Evolutionary conservation across 1,140 invertebrate genomes (phyloP).

Genomic region (Drosophila mayri): DNA sequence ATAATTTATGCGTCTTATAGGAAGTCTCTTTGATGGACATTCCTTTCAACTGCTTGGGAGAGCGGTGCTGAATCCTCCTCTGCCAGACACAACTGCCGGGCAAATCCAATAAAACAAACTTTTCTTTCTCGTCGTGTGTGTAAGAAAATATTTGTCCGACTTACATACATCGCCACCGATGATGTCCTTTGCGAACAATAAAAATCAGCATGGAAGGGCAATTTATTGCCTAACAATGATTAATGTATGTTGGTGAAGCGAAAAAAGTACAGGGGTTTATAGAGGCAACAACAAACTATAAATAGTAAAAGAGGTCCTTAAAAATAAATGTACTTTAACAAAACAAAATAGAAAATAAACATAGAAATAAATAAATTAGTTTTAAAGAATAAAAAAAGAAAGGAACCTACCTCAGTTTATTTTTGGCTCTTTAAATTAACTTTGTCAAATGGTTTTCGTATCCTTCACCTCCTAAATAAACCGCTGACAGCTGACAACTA

Average conservation of each 20-base stretch:
- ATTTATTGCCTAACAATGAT: conserved; percentile 74
- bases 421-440: not conserved
- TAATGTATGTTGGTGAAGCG: conserved; percentile 46
- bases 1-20: conserved; percentile 77
- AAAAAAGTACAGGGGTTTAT: not conserved
- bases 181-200: conserved; percentile 15
- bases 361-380: too few species aligned
- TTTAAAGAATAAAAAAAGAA: not conserved
- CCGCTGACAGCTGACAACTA: conserved; percentile 68
- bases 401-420: conserved; percentile 13
- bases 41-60: conserved; percentile 55
- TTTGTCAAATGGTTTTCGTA: conserved; percentile 6
- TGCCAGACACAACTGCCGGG: conserved; percentile 35
- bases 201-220: conserved; percentile 60
- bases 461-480: not conserved
- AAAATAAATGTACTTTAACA: not conserved
- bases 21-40: conserved; percentile 66
- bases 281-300: not conserved
- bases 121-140: conserved; percentile 50
- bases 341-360: too few species aligned
- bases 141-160: conserved; percentile 68
- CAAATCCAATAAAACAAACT: conserved; percentile 75
- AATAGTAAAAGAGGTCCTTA: conserved; percentile 18
- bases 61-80: conserved; percentile 24
- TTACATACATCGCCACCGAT: not conserved